phyloP scores from a whole-genome alignment of 2,888 invertebrate species.

The Protonemura montana region DNA sequence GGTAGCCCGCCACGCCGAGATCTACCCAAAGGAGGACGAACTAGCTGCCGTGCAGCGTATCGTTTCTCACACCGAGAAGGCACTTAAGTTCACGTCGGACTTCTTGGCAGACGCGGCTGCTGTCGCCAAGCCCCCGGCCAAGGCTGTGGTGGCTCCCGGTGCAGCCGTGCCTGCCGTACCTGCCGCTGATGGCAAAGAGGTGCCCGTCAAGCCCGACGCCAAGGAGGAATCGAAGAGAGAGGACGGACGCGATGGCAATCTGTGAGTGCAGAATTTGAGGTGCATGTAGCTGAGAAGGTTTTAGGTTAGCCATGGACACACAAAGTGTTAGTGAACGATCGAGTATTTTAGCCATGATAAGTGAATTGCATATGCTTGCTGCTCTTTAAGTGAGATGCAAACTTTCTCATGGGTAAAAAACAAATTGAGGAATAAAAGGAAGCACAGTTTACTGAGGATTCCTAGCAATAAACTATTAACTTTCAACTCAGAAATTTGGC shows the following conservation, averaged over 20 bases:
- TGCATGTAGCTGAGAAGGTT: too few species aligned
- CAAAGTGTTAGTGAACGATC: too few species aligned
- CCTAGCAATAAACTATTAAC: too few species aligned
- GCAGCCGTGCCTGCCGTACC: conserved; percentile 54
- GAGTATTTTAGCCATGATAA: too few species aligned
- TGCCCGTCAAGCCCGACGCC: conserved; percentile 54
- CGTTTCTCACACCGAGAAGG: conserved; percentile 91
- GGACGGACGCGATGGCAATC: conserved; percentile 82
- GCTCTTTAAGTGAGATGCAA: too few species aligned
- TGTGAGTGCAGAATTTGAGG: too few species aligned
- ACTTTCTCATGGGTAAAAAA: too few species aligned
- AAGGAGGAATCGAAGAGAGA: conserved; percentile 68
- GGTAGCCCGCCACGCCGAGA: conserved; percentile 88
- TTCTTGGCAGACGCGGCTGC: conserved; percentile 72
- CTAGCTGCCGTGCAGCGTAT: conserved; percentile 88
- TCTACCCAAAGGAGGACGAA: conserved; percentile 93
- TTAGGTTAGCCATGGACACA: too few species aligned
- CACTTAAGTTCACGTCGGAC: conserved; percentile 93
- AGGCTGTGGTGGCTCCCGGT: conserved; percentile 38
- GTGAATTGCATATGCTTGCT: too few species aligned
- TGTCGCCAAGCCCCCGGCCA: conserved; percentile 32
- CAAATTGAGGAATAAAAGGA: too few species aligned
- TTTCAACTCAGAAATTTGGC: too few species aligned
- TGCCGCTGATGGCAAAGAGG: conserved; percentile 52
- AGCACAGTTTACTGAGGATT: too few species aligned